phyloP scores from a whole-genome alignment of 2,888 invertebrate species.

The Keiferia lycopersicella region DNA sequence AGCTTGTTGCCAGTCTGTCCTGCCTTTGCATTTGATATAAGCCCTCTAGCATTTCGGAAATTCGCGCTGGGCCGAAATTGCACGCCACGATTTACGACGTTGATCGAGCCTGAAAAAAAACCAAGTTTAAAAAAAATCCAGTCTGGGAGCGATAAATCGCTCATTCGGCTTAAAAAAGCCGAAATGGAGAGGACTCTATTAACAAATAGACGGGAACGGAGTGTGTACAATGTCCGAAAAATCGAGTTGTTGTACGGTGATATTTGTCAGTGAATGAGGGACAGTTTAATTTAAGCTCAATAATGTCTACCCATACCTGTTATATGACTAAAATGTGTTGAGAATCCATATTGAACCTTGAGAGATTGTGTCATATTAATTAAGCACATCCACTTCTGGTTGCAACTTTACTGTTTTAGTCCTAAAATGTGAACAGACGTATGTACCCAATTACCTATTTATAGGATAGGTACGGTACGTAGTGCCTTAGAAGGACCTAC shows the following conservation, averaged over 20 bases:
- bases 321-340: too few species aligned
- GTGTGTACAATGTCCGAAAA: neutral
- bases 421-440: too few species aligned
- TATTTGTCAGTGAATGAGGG: neutral
- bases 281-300: neutral
- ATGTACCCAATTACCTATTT: too few species aligned
- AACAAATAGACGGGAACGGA: conserved; percentile 50
- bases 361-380: too few species aligned
- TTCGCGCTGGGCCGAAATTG: conserved; percentile 44
- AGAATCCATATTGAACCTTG: too few species aligned
- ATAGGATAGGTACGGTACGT: too few species aligned
- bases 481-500: too few species aligned
- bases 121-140: conserved; percentile 46
- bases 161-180: conserved; percentile 55
- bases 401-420: too few species aligned
- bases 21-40: conserved; percentile 13
- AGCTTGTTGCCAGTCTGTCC: neutral
- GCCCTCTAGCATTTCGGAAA: conserved; percentile 33
- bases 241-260: neutral
- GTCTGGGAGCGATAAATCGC: conserved; percentile 60
- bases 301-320: neutral
- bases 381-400: too few species aligned
- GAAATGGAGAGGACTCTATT: conserved; percentile 49
- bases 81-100: conserved; percentile 50
- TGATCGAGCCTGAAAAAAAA: conserved; percentile 34